Evolutionary conservation across 1,140 invertebrate species (phyloP), one percentile per base, ranked within the genome.

Genomic region (Euura saliciscinereae): DNA sequence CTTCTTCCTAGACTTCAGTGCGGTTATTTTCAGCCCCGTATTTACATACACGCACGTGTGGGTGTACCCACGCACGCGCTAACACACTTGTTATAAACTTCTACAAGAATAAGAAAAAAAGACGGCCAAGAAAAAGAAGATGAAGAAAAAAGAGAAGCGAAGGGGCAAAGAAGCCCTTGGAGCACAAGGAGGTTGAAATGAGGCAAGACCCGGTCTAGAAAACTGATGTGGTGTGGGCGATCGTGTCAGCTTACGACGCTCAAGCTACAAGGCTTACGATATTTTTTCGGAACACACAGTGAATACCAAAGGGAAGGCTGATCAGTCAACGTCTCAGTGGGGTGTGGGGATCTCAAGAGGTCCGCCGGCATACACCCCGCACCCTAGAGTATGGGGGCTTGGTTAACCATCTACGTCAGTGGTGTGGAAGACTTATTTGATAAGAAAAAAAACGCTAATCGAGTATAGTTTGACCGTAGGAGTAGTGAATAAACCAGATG

Each of bases 191-290:
- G 51, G 51, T 59, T 59, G 51, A 59, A 59, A 59, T 59, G 51
- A 59, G 51, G 51, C 51, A 59, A n/a, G 13, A 59, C 51, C 13
- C 13, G 51, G 51, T 59, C 6, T 59, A n/a, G 51, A 59, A 59
- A 59, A n/a, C 6, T 59, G 51, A 11, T 5, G 51, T 59, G 51
- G 51, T 59, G 51, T 59, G 51, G 13, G 10, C 13, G 66, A 67
- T 67, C 66, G 13, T 44, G 66, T 44, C 28, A 67, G 66, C 66
- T 67, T 44, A 67, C 66, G 13, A 44, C 66, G 66, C 28, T 67
- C 28, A 67, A 67, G 66, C 28, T 67, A 67, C 66, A 67, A 67
- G 66, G 43, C 43, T 42, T 44, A 67, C 66, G 66, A 67, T 44
- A 67, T 67, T 67, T 44, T 67, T 43, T 67, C 66, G 11, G 4